Evolutionary conservation across 2,113 vertebrate species (phyloP).

Genomic region (Edolisoma coerulescens): DNA sequence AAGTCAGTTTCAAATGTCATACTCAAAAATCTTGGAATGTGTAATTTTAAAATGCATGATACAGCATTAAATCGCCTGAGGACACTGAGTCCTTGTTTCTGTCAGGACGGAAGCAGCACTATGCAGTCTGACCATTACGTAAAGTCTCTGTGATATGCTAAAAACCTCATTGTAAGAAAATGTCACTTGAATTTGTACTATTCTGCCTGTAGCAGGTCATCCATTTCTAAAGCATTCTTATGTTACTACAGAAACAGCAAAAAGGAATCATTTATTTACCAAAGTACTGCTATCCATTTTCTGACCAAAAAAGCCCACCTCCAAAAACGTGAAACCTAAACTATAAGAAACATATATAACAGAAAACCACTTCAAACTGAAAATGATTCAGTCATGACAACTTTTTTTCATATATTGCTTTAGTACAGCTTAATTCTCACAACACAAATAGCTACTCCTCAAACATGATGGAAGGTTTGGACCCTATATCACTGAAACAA

Average conservation of each 20-base stretch:
- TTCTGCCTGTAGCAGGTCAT: conserved; percentile 60
- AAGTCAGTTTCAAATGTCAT: conserved; percentile 59
- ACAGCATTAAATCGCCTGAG: conserved; percentile 52
- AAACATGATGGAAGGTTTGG: not conserved
- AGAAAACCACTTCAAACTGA: not conserved
- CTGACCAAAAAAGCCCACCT: not conserved
- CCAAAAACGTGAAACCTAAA: not conserved
- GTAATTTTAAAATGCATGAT: conserved; percentile 61
- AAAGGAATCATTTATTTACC: not conserved
- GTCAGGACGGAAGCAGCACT: conserved; percentile 13
- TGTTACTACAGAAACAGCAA: conserved; percentile 56
- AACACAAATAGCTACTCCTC: not conserved
- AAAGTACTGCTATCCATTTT: conserved; percentile 3
- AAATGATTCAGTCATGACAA: not conserved
- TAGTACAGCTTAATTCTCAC: not conserved
- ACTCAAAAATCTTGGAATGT: conserved; percentile 21
- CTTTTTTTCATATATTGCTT: not conserved
- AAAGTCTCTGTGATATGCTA: conserved; percentile 46
- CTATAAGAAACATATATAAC: not conserved
- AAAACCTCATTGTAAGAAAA: conserved; percentile 72
- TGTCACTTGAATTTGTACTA: conserved; percentile 62
- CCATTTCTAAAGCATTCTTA: conserved; percentile 47
- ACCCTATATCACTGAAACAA: not conserved
- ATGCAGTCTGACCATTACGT: not conserved
- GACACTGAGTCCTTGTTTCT: conserved; percentile 66